Conservation (phyloP, 2,888 invertebrate species). For the Caenorhabditis sp. region DNA sequence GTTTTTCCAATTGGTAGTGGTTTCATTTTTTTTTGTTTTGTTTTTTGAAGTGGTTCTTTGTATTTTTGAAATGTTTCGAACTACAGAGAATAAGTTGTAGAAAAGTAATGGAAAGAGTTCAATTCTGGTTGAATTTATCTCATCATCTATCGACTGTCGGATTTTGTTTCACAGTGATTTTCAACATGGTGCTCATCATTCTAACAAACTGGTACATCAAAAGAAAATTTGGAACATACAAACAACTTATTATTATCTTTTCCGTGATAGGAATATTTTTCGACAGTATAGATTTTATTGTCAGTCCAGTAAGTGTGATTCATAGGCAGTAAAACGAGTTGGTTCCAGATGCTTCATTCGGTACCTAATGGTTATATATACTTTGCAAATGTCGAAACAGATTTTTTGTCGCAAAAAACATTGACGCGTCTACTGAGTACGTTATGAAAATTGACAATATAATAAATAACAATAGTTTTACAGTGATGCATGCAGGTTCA, state of each 20-base stretch:
- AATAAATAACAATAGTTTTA: background rate
- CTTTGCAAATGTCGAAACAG: conserved; percentile 9
- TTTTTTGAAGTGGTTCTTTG: too few species aligned
- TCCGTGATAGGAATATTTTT: conserved; percentile 13
- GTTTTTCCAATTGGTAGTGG: too few species aligned
- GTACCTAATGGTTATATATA: conserved; percentile 8
- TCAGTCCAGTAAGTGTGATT: conserved; percentile 8
- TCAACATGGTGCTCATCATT: conserved; percentile 7
- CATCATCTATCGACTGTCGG: background rate
- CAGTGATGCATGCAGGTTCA: conserved; percentile 15
- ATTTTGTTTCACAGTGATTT: conserved; percentile 6
- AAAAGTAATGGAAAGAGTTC: too few species aligned
- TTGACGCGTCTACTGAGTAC: background rate
- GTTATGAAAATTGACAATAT: too few species aligned
- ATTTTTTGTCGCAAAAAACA: background rate
- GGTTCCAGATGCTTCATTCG: conserved; percentile 19
- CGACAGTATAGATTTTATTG: conserved; percentile 4
- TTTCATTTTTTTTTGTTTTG: too few species aligned
- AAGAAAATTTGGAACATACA: conserved; percentile 20
- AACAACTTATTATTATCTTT: conserved; percentile 7
- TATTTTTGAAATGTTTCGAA: too few species aligned
- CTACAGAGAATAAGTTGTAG: too few species aligned
- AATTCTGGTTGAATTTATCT: too few species aligned
- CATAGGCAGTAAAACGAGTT: background rate
- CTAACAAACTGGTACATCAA: conserved; percentile 13